A percentile compares a stretch with the other conserved stretches of the same genome.
Conservation (phyloP, 2,797 vertebrate species). For the Cynopterus sphinx region DNA sequence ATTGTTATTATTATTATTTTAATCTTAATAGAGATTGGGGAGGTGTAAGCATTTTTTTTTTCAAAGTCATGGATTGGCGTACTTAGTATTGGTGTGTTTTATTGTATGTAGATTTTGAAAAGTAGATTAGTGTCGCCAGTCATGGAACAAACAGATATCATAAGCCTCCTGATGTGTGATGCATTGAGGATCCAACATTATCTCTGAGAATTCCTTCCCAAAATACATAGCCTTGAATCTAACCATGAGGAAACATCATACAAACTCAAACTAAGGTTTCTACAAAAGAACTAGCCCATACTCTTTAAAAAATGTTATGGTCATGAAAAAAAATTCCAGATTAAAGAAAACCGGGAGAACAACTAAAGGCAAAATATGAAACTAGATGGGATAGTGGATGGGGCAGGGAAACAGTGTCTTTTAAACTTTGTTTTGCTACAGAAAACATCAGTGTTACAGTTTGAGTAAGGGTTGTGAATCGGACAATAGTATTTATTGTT, state of each 20-base stretch:
- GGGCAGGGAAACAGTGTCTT: background rate
- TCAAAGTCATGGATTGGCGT: background rate
- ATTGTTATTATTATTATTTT: background rate
- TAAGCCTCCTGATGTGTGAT: background rate
- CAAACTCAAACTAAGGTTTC: background rate
- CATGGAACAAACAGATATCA: background rate
- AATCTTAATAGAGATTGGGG: background rate
- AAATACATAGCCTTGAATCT: background rate
- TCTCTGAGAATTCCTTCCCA: background rate
- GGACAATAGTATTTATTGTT: background rate
- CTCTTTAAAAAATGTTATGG: background rate
- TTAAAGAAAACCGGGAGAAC: background rate
- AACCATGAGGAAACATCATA: background rate
- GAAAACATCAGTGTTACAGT: background rate
- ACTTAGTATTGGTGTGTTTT: background rate
- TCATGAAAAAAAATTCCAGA: background rate
- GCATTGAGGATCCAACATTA: background rate
- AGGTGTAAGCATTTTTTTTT: background rate
- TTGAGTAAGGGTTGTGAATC: background rate
- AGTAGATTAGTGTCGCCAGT: background rate
- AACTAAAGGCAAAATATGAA: background rate
- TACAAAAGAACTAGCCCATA: background rate
- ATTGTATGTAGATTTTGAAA: background rate
- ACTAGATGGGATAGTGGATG: background rate
- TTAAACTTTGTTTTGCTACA: background rate